phyloP scores from a whole-genome alignment of 2,797 vertebrate species.

The Sparus aurata region DNA sequence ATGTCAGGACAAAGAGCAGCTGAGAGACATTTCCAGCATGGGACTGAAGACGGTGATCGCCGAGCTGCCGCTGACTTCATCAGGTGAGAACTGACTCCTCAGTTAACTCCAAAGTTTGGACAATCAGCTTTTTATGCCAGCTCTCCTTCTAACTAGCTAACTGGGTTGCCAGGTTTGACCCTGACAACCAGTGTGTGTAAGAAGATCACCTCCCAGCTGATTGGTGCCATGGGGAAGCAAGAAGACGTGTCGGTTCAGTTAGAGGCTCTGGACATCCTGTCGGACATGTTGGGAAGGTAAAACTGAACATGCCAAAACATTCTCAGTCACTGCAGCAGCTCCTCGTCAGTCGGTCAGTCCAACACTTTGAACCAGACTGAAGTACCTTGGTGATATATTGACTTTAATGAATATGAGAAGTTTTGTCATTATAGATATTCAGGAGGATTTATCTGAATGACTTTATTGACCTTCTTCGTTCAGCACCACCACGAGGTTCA shows the following conservation, averaged over 20 bases:
- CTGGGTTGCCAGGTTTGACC: constrained; percentile 83
- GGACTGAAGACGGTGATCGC: constrained; percentile 95
- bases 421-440: too few species aligned
- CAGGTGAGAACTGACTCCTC: constrained; percentile 82
- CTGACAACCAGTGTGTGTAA: constrained; percentile 92
- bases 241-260: constrained; percentile 94
- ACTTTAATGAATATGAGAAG: too few species aligned
- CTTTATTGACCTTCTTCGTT: too few species aligned
- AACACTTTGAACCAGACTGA: neutral
- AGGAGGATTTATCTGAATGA: too few species aligned
- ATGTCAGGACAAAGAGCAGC: constrained; percentile 94
- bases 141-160: neutral
- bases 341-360: neutral
- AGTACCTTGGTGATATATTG: neutral
- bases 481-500: too few species aligned
- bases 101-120: neutral
- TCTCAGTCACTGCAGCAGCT: neutral
- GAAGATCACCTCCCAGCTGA: constrained; percentile 95
- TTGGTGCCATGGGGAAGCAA: constrained; percentile 92
- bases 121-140: too few species aligned
- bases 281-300: constrained; percentile 97
- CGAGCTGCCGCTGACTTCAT: constrained; percentile 90
- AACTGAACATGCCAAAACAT: neutral
- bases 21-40: constrained; percentile 96
- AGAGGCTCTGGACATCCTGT: constrained; percentile 96